Evolutionary conservation across 2,113 vertebrate genomes (phyloP), one percentile per base, ranked within the genome.

Genomic region (Channa maculata): DNA sequence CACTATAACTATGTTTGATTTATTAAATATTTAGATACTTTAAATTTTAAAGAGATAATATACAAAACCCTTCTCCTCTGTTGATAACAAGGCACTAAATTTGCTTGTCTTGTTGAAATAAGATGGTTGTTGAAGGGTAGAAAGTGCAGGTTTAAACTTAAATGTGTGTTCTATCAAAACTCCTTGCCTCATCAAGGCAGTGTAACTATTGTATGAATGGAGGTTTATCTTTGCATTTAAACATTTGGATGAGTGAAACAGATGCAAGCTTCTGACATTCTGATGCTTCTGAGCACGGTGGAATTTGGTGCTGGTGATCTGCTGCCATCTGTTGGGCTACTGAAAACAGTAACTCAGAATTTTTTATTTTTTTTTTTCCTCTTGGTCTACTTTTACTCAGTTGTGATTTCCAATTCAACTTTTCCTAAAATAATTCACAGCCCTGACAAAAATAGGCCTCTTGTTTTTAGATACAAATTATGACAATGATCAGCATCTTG

Each of bases 251-350:
- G 24, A 24, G 24, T 24, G 24, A 24, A 24, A 24, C 24, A 24
- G 24, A 24, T 24, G 24, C 24, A 24, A 24, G 24, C 24, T 24
- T 24, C 24, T 24, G 24, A 24, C 24, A 24, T 24, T 24, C 24
- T 24, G 24, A 24, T 24, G 24, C 24, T 24, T 24, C 24, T 24
- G 24, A 24, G 24, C 24, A 24, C 24, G 1, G 24, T 24, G 24
- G 24, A 24, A 50, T 6, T 33, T 72, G 14, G 24, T 12, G 3
- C 3, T 38, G 57, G 44, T 70, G 24, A 57, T 83, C 37, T 88
- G 77, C 83, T 82, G 84, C 86, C 87, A 69, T 39, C 83, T 87
- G 13, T 46, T 83, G 89, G 75, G 62, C 6, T 11, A 5, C 46
- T 55, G 1, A 33, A 9, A 63, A 67, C 5, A 75, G 10, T 0